These are phyloP conservation scores for Pammene fasciana DNA, from an alignment of 2,888 invertebrate species.

Conservation along the genomic window DNA sequence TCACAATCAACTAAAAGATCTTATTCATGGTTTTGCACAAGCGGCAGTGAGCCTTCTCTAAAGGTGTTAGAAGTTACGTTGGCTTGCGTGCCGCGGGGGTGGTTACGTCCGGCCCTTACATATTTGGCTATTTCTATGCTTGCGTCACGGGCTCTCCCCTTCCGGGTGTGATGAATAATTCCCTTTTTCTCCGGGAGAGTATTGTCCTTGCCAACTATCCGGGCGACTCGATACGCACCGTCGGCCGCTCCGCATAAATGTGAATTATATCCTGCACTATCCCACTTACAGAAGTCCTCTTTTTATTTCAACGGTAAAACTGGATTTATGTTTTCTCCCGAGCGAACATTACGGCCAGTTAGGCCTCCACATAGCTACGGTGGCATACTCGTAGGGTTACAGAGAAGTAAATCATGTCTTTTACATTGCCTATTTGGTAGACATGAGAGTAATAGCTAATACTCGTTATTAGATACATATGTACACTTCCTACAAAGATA, in stretches of 20 bases:
- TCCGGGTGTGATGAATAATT: conserved; percentile 84
- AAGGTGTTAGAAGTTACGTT: conserved; percentile 46
- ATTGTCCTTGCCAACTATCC: conserved; percentile 81
- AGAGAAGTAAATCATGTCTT: conserved; percentile 38
- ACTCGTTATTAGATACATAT: neutral
- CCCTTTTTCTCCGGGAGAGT: conserved; percentile 79
- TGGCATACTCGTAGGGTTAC: conserved; percentile 44
- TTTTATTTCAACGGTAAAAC: conserved; percentile 76
- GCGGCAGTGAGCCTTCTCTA: conserved; percentile 50
- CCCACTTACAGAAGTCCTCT: conserved; percentile 76
- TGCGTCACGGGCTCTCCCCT: conserved; percentile 83
- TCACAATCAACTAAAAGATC: conserved; percentile 65
- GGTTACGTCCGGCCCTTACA: conserved; percentile 57
- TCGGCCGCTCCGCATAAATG: conserved; percentile 78
- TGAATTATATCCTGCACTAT: conserved; percentile 80
- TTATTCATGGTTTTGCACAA: conserved; percentile 43
- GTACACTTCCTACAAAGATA: no score
- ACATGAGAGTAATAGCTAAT: conserved; percentile 8
- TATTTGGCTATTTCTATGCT: conserved; percentile 78
- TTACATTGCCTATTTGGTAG: conserved; percentile 31
- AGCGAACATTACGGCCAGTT: conserved; percentile 65
- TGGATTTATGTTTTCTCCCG: conserved; percentile 71
- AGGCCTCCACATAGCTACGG: conserved; percentile 55
- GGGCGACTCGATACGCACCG: conserved; percentile 80
- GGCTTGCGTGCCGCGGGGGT: conserved; percentile 37